Percentiles rank a stretch among this genome's conserved stretches.
Conservation (phyloP, 2,797 vertebrate genomes). For the Enteromius fasciolatus region DNA sequence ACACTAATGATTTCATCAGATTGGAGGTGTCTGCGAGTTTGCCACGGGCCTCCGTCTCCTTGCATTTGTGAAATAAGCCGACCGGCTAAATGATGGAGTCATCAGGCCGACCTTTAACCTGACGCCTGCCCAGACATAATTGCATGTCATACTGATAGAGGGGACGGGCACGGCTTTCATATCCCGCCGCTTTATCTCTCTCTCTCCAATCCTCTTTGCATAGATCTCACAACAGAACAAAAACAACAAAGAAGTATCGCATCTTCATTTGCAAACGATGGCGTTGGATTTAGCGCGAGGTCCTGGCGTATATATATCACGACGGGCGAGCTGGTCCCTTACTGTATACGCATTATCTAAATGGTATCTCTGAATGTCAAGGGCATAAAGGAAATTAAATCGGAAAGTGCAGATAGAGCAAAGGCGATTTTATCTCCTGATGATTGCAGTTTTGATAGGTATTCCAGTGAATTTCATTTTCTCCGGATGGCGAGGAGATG, state of each 20-base stretch:
- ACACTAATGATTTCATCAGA: slow-evolving; percentile 98
- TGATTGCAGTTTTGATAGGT: slow-evolving; percentile 99
- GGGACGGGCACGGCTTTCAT: slow-evolving; percentile 64
- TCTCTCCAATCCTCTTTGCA: slow-evolving; percentile 19
- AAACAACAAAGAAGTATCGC: slow-evolving; percentile 97
- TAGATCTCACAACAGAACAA: slow-evolving; percentile 68
- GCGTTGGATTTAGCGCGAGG: slow-evolving; percentile 93
- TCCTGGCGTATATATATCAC: slow-evolving; percentile 90
- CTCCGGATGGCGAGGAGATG: slow-evolving; percentile 96
- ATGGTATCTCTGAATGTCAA: slow-evolving; percentile 99
- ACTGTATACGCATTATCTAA: slow-evolving; percentile 99
- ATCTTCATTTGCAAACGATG: slow-evolving; percentile 99
- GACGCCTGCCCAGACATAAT: slow-evolving; percentile 89
- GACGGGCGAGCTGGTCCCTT: slow-evolving; percentile 90
- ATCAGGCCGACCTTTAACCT: slow-evolving; percentile 94
- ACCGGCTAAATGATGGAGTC: slow-evolving; percentile 95
- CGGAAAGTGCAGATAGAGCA: slow-evolving; percentile 99
- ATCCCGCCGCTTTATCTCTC: slow-evolving; percentile 36
- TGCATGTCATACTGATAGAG: slow-evolving; percentile 90
- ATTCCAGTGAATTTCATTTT: slow-evolving; percentile 99
- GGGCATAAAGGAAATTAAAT: slow-evolving; percentile 99
- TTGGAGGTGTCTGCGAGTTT: slow-evolving; percentile 82
- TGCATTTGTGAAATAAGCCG: slow-evolving; percentile 49
- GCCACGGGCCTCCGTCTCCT: slow-evolving; percentile 81
- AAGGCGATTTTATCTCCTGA: slow-evolving; percentile 99